Conservation (phyloP, 2,797 vertebrate species). For the Malacoraja senta region DNA sequence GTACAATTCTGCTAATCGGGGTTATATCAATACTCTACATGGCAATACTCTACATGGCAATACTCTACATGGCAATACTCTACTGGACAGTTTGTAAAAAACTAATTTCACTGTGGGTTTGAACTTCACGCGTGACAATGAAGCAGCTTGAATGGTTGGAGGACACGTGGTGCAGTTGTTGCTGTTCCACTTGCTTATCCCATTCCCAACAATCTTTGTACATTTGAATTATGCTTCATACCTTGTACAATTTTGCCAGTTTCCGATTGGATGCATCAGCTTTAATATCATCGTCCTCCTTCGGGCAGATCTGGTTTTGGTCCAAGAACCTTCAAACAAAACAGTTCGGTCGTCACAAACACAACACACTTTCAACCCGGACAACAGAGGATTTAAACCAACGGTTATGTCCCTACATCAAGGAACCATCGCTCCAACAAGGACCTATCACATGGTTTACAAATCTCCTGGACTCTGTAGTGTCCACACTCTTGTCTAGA, state of each 20-base stretch:
- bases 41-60: too few species aligned
- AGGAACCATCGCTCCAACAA: neutral
- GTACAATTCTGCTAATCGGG: too few species aligned
- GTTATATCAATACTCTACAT: too few species aligned
- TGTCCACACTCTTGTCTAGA: neutral
- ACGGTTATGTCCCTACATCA: neutral
- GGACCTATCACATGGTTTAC: neutral
- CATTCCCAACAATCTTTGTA: neutral
- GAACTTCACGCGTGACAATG: too few species aligned
- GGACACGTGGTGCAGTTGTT: too few species aligned
- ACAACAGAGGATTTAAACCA: neutral
- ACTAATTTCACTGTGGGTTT: too few species aligned
- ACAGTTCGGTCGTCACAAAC: neutral
- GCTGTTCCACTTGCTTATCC: neutral
- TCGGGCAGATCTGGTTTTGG: slow-evolving; percentile 75
- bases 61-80: too few species aligned
- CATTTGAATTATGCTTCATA: slow-evolving; percentile 44
- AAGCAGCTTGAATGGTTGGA: too few species aligned
- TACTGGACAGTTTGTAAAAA: too few species aligned
- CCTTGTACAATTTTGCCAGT: slow-evolving; percentile 94
- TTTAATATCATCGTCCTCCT: slow-evolving; percentile 67
- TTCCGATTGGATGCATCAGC: slow-evolving; percentile 78
- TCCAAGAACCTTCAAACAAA: slow-evolving; percentile 72
- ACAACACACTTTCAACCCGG: neutral
- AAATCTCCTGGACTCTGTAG: neutral